phyloP scores from a whole-genome alignment of 2,888 invertebrate species.

The Allolobophora icterica region DNA sequence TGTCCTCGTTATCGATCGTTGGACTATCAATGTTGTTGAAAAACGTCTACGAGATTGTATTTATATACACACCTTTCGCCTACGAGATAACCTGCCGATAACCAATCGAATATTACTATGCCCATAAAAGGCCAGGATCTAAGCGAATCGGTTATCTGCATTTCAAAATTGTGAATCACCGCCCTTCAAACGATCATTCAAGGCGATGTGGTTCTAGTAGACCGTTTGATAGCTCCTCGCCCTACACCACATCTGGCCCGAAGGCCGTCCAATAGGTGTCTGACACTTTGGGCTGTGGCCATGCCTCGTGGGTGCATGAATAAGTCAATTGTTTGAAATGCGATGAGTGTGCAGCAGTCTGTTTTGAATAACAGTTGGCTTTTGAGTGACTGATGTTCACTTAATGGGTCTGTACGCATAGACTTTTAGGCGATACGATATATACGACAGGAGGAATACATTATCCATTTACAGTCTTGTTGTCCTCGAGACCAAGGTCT shows the following conservation, averaged over 20 bases:
- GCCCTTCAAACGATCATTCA: not conserved
- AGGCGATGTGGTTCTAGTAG: not conserved
- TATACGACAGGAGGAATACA: too few relatives aligned
- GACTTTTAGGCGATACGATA: too few relatives aligned
- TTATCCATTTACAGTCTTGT: too few relatives aligned
- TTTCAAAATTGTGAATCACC: constrained; percentile 7
- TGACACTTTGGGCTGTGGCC: not conserved
- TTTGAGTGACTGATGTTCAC: not conserved
- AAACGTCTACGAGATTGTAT: not conserved
- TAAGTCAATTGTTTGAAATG: not conserved
- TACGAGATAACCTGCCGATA: not conserved
- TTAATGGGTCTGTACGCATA: too few relatives aligned
- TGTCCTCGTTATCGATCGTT: not conserved
- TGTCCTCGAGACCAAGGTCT: too few relatives aligned
- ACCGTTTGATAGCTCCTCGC: not conserved
- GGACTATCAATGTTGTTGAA: too few relatives aligned
- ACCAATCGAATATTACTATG: not conserved
- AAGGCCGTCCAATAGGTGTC: not conserved
- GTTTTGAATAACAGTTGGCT: not conserved
- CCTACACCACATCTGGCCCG: not conserved
- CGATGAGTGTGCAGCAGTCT: not conserved
- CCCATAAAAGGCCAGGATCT: not conserved
- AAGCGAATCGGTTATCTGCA: not conserved
- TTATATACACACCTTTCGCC: not conserved
- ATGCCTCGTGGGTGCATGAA: not conserved